Percentiles rank a stretch among this genome's conserved stretches.
Evolutionary conservation across 2,888 invertebrate species (phyloP).

Genomic region (Acleris holmiana): DNA sequence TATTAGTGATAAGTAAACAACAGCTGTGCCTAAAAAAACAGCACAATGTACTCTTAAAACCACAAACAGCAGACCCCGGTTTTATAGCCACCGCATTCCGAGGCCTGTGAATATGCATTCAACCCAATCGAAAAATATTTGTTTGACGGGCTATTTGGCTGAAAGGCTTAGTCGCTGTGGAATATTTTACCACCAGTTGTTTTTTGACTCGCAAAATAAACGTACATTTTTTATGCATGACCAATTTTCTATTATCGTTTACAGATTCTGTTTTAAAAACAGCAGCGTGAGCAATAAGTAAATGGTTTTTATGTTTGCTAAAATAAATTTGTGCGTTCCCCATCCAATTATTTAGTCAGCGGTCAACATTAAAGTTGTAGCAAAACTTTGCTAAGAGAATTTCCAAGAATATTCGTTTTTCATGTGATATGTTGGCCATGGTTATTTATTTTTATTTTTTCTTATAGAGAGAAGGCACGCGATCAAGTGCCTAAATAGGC

Average conservation of each 20-base stretch:
- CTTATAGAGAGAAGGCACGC: too few species aligned
- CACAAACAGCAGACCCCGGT: not conserved
- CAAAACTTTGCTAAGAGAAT: too few species aligned
- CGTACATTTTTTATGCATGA: not conserved
- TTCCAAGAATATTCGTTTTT: too few species aligned
- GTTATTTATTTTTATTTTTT: too few species aligned
- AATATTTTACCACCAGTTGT: not conserved
- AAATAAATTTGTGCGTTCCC: too few species aligned
- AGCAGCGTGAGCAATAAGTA: too few species aligned
- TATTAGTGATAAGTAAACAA: not conserved
- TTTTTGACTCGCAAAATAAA: not conserved
- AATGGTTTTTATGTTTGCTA: too few species aligned
- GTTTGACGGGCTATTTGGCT: slow-evolving; percentile 4
- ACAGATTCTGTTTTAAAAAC: too few species aligned
- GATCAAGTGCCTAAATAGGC: too few species aligned
- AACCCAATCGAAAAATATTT: slow-evolving; percentile 39
- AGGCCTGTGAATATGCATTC: slow-evolving; percentile 36
- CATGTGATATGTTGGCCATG: too few species aligned
- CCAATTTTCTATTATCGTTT: not conserved
- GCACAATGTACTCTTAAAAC: not conserved
- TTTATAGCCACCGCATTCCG: slow-evolving; percentile 15
- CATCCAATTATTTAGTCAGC: too few species aligned
- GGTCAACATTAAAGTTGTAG: too few species aligned
- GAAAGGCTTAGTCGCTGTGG: slow-evolving; percentile 6
- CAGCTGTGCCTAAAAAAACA: not conserved